Evolutionary conservation across 2,888 invertebrate genomes (phyloP), one percentile per base, ranked within the genome.

Genomic region (Stenotaenia linearis): DNA sequence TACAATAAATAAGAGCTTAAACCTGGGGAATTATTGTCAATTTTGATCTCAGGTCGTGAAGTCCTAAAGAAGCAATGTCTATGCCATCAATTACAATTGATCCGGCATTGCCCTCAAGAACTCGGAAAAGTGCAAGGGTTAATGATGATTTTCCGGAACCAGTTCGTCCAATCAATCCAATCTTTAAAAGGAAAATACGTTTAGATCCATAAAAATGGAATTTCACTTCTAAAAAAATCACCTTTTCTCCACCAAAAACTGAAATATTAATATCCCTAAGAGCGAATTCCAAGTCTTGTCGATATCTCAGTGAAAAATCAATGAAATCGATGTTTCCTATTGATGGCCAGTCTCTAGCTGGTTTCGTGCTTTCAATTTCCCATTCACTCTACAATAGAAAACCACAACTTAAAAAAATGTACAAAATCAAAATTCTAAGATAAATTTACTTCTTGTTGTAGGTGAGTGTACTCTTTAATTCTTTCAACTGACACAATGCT

Each of bases 401-500:
- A 74, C 9, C 5, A 1, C 28, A 74, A 32, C 18, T 7, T 18
- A 50, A n/a, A n/a, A n/a, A 18, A 50, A n/a, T 5, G 18, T n/a
- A 50, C 23, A 25, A 9, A n/a, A 25, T 3, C 15, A 5, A 10
- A 74, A 21, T 6, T n/a, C n/a, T n/a, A n/a, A n/a, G 23, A 74
- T 30, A 23, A 5, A 1, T 35, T 76, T 78, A 78, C 78, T 23
- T 78, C 78, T 61, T 61, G 56, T 18, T 61, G 78, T 12, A 35
- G 25, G 7, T 61, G 56, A 18, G 78, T 61, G 28, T 98, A 98
- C 85, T 98, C 98, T 85, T 97, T 96, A 84, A 98, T 95, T 85
- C 98, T 91, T 87, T 98, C 98, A 0, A 98, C 97, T 1, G 97
- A 94, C 0, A 98, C 97, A 83, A 98, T 96, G 86, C 98, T 98